Evolutionary conservation across 2,113 vertebrate genomes (phyloP), one percentile per base, ranked within the genome.

Genomic region (Plotosus lineatus): DNA sequence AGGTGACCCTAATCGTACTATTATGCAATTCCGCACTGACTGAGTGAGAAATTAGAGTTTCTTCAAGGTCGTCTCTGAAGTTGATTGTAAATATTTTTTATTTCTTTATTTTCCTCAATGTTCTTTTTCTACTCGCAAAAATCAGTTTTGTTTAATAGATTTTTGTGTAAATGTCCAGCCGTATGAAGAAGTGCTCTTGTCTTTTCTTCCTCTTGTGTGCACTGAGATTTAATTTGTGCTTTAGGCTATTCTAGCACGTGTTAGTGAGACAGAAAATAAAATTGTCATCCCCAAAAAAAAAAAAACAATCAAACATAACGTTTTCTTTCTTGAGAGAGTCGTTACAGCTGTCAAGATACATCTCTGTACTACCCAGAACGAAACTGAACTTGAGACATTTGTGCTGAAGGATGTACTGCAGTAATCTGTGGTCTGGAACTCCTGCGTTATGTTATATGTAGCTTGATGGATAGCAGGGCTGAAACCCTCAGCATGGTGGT

Each of bases 151-250:
- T 31, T 50, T 28, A 44, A 8, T 63, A 63, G 63, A 48, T 36
- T 23, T 77, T 50, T 50, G 58, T 48, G 42, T 77, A 50, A 77
- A 77, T 1, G 58, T 77, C 75, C 28, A 50, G 40, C 19, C 23
- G 3, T 33, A n/a, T 77, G 33, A 77, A 48, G 28, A 3, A 63
- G 42, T 36, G 58, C 26, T 50, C 36, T 10, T 58, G 44, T 48
- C 12, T 77, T 61, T 63, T 36, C 42, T 8, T 42, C 28, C 19
- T 36, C 15, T 48, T n/a, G 46, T 4, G 17, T 23, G 40, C n/a
- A 21, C 56, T 61, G 75, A 23, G 75, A 77, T 77, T 65, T 65
- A 3, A 50, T 77, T 77, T 33, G 19, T 8, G 28, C 11, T 23
- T 60, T 15, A 75, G 5, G 12, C 51, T 40, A 28, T 33, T 23